phyloP scores from a whole-genome alignment of 2,797 vertebrate species.

The Eupleurogrammus muticus region DNA sequence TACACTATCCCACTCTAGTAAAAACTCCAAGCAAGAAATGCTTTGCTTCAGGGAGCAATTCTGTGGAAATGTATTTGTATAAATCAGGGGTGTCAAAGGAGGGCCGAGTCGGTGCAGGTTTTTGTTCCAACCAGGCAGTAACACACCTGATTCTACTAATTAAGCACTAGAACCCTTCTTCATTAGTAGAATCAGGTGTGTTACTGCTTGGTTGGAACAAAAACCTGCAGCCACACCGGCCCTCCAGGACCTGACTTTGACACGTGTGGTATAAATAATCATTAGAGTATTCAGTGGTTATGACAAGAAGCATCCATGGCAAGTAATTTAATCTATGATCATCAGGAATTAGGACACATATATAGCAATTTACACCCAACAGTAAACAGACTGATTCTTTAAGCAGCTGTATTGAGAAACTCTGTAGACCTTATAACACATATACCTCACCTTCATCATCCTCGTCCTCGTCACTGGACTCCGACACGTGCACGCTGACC shows the following conservation, averaged over 20 bases:
- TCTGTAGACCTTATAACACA: neutral
- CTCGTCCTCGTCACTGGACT: constrained; percentile 98
- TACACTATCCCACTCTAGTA: too few species aligned
- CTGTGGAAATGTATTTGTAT: neutral
- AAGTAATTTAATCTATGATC: neutral
- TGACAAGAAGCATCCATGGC: neutral
- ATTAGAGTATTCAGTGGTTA: neutral
- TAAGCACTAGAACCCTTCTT: too few species aligned
- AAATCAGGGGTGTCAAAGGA: too few species aligned
- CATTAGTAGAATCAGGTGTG: too few species aligned
- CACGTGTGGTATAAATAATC: too few species aligned
- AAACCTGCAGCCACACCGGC: too few species aligned
- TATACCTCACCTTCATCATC: constrained; percentile 93
- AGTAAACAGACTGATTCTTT: neutral
- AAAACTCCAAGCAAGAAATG: neutral
- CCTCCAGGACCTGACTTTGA: too few species aligned
- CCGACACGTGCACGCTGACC: constrained; percentile 98
- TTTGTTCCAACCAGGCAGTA: too few species aligned
- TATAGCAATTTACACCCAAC: neutral
- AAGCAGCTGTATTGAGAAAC: neutral
- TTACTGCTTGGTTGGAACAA: too few species aligned
- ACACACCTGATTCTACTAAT: too few species aligned
- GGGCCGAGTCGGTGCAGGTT: too few species aligned
- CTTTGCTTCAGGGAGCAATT: neutral
- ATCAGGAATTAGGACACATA: neutral